phyloP scores from a whole-genome alignment of 2,113 vertebrate genomes.

The Microcebus griseorufus region DNA sequence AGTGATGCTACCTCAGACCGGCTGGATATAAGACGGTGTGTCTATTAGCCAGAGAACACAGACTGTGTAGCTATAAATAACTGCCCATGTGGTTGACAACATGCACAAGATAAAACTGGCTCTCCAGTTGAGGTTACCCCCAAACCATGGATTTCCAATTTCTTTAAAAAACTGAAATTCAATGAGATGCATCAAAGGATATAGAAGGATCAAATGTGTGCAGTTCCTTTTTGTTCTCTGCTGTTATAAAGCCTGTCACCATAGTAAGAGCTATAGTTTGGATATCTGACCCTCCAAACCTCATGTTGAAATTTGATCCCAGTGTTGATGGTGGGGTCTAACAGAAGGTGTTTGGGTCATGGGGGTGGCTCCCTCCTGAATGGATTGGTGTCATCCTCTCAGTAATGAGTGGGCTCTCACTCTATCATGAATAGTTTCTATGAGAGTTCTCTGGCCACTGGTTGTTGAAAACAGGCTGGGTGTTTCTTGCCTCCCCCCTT shows the following conservation, averaged over 20 bases:
- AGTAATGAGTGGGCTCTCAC: too few species aligned
- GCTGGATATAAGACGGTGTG: fast-evolving
- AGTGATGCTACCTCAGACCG: not conserved
- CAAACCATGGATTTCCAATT: not conserved
- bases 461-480: too few species aligned
- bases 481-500: too few species aligned
- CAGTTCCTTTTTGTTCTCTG: not conserved
- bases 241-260: fast-evolving
- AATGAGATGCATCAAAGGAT: fast-evolving
- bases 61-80: fast-evolving
- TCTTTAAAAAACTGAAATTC: not conserved
- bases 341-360: too few species aligned
- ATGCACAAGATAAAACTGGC: fast-evolving
- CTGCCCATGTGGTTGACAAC: not conserved
- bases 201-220: fast-evolving
- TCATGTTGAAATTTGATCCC: too few species aligned
- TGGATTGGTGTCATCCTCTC: too few species aligned
- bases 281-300: too few species aligned
- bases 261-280: too few species aligned
- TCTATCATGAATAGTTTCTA: too few species aligned
- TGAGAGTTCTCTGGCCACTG: too few species aligned
- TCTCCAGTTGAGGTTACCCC: not conserved
- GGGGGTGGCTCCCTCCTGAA: too few species aligned
- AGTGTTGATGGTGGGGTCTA: too few species aligned
- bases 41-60: fast-evolving